phyloP scores from a whole-genome alignment of 2,888 invertebrate genomes.

The Ophion obscuratus region DNA sequence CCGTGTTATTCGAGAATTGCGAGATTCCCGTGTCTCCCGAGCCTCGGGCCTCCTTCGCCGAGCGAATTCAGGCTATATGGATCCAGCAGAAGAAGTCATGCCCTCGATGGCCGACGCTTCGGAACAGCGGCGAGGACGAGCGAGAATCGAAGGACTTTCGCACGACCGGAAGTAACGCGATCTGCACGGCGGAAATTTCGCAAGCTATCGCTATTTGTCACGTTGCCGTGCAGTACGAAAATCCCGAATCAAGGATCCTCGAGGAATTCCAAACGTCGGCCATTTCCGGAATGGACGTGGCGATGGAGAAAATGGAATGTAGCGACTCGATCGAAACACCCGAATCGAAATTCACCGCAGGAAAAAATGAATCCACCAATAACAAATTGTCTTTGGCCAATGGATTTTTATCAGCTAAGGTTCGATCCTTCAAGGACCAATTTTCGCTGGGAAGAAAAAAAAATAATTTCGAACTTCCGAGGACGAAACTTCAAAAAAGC shows the following conservation, averaged over 20 bases:
- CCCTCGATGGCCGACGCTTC: slow-evolving; percentile 20
- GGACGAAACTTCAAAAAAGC: slow-evolving; percentile 25
- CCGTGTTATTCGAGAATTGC: slow-evolving; percentile 45
- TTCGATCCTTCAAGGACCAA: not conserved
- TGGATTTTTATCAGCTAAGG: not conserved
- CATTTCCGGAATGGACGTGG: not conserved
- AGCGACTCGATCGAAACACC: not conserved
- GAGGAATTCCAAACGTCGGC: not conserved
- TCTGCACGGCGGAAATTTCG: not conserved
- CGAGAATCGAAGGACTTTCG: not conserved
- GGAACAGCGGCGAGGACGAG: slow-evolving; percentile 2
- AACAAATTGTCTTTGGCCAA: not conserved
- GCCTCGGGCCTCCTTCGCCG: slow-evolving; percentile 60
- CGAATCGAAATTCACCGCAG: not conserved
- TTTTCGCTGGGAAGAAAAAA: not conserved
- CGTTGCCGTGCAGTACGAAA: slow-evolving; percentile 62
- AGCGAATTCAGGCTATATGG: slow-evolving; percentile 68
- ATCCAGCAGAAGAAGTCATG: slow-evolving; percentile 42
- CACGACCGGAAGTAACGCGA: not conserved
- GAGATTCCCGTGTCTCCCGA: slow-evolving; percentile 25
- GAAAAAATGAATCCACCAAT: not conserved
- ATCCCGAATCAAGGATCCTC: not conserved
- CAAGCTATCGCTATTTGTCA: slow-evolving; percentile 35
- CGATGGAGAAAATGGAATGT: not conserved
- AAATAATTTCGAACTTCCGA: not conserved